These are phyloP conservation scores for Sceloporus undulatus DNA, from an alignment of 2,113 vertebrate genomes.

Conservation along the genomic window DNA sequence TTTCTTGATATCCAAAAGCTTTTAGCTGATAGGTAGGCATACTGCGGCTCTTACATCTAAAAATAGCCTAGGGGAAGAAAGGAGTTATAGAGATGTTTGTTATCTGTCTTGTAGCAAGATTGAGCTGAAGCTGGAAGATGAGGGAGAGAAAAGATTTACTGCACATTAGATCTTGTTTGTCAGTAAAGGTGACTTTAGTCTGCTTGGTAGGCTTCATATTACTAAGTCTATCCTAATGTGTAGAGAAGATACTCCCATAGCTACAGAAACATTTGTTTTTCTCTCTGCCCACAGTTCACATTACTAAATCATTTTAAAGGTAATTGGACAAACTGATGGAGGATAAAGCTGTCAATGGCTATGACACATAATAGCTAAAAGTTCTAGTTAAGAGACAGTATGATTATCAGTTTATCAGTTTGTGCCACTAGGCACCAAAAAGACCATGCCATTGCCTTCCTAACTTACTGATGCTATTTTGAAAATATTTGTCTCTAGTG, in stretches of 20 bases:
- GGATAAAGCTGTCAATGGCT: background rate
- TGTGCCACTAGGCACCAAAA: background rate
- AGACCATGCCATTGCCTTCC: background rate
- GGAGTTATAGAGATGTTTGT: conserved; percentile 14
- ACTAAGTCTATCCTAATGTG: conserved; percentile 28
- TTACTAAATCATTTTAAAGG: background rate
- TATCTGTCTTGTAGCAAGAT: conserved; percentile 59
- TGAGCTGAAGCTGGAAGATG: conserved; percentile 39
- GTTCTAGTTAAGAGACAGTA: background rate
- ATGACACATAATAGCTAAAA: background rate
- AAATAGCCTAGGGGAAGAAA: conserved; percentile 28
- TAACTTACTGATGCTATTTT: background rate
- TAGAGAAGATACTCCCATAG: background rate
- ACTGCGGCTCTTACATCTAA: conserved; percentile 37
- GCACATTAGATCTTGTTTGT: conserved; percentile 43
- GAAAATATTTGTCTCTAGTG: background rate
- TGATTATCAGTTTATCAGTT: too few species aligned
- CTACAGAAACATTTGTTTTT: conserved; percentile 33
- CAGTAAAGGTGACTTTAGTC: conserved; percentile 65
- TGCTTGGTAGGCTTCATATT: conserved; percentile 23
- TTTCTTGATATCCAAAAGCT: conserved; percentile 17
- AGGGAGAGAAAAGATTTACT: conserved; percentile 44
- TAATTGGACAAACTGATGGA: background rate
- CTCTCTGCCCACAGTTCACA: conserved; percentile 17
- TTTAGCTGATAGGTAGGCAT: background rate